Evolutionary conservation across 2,113 vertebrate species (phyloP), one percentile per base, ranked within the genome.

Genomic region (Ellobius talpinus): DNA sequence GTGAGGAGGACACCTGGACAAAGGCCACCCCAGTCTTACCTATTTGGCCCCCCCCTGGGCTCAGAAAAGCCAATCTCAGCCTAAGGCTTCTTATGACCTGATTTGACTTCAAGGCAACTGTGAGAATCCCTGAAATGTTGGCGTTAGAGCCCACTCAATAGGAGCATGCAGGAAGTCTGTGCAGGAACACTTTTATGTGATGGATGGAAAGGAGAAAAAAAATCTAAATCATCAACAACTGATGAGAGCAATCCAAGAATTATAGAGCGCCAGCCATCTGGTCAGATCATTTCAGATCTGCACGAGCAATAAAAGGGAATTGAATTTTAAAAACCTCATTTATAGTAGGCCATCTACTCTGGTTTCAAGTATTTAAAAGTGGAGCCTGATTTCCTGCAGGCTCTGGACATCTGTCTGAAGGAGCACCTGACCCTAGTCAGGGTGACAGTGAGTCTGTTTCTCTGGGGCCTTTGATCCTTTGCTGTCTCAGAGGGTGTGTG

Each of bases 311-410:
- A 93, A 97, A 95, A 93, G 97, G 95, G 98, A 98, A 98, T 82
- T 97, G 97, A 98, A 97, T 98, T 98, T 98, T 93, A 95, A 97
- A 98, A 97, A 93, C 95, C 94, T 98, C 90, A 96, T 98, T 97
- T 98, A 94, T 95, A 81, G 86, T 94, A 97, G 92, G 98, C 97
- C 93, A 98, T 95, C 96, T 97, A 94, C 74, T 95, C 52, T 90
- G 96, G 91, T 95, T 98, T 95, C 9, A 87, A 73, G 42, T 92
- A 89, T 95, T 97, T 97, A 92, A 96, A 91, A 95, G 92, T 97
- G 55, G 65, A 94, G 86, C 78, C 88, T 96, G 85, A 97, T 97
- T 98, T 93, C 79, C 74, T 95, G 93, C 95, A 96, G 95, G 77
- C 92, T 70, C 89, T 94, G 86, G 96, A 89, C 96, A 97, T 96